Base-by-base conservation (phyloP, 2,113 vertebrate species). In the Tachycineta bicolor region DNA sequence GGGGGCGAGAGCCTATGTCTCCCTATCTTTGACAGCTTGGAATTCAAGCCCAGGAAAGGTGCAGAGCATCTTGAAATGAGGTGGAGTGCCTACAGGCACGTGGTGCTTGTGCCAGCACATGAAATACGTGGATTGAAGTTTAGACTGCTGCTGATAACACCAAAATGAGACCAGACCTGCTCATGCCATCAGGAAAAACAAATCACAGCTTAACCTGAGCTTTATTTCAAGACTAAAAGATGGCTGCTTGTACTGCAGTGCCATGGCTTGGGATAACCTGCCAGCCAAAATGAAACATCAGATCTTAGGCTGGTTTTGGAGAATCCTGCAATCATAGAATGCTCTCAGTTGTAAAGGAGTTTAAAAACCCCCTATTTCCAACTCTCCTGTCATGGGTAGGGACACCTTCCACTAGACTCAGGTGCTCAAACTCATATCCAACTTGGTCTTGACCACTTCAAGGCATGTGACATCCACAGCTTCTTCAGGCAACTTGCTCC, bases 91-190 rank as follows among this genome's bases (percentile, higher is more conserved):
- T 55, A 14, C 13, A n/a, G 14, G 22, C 10, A 8, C 1, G 1
- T 24, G 22, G 18, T 28, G 5, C 17, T 41, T 33, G 12, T 12
- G 75, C 13, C 21, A 55, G 11, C 4, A 10, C 0, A 0, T 33
- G 37, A 60, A 78, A 89, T 75, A 46, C 0, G 0, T 9, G 26
- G 29, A 62, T 60, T 58, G 33, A 67, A 52, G 3, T 78, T 64
- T 71, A 34, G 20, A 71, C 41, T 64, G 22, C 1, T 8, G 41
- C 10, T 17, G 15, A 21, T n/a, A 56, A 19, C 14, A 43, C 11
- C 28, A 41, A 78, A 86, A 75, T 12, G 47, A 55, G 6, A 7
- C 20, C 19, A 59, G 5, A 16, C 11, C 13, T 1, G 0, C 25
- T 83, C 3, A 1, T 59, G 71, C 12, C 1, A 1, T 15, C 77